Evolutionary conservation across 2,888 invertebrate genomes (phyloP).

Genomic region (Vesta saturnalis): DNA sequence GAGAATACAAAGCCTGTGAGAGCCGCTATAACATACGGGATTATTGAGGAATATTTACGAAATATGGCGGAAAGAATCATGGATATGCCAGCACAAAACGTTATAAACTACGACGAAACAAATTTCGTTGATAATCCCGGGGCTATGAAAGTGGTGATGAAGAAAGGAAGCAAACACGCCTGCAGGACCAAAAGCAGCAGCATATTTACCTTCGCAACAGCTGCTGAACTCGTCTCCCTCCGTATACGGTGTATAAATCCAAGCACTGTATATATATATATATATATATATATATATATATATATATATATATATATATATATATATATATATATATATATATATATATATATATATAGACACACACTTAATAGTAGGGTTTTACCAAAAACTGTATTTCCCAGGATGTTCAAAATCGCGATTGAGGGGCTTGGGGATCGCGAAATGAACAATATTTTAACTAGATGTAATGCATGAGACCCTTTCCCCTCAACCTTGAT

Average conservation of each 20-base stretch:
- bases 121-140: too few relatives aligned
- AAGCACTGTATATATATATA: too few relatives aligned
- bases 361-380: neutral
- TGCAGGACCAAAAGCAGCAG: neutral
- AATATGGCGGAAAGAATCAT: neutral
- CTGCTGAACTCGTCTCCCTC: neutral
- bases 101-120: too few relatives aligned
- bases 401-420: neutral
- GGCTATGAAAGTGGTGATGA: neutral
- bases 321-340: too few relatives aligned
- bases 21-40: neutral
- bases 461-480: neutral
- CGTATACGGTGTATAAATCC: neutral
- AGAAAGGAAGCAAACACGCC: neutral
- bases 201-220: neutral
- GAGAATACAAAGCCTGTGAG: neutral
- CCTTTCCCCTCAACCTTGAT: neutral
- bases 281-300: too few relatives aligned
- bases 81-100: too few relatives aligned
- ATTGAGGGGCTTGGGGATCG: neutral
- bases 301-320: too few relatives aligned
- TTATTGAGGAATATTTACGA: neutral
- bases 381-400: neutral
- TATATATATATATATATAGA: too few relatives aligned
- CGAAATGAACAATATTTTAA: neutral